Evolutionary conservation across 1,140 invertebrate species (phyloP).

Genomic region (Trichonephila inaurata): DNA sequence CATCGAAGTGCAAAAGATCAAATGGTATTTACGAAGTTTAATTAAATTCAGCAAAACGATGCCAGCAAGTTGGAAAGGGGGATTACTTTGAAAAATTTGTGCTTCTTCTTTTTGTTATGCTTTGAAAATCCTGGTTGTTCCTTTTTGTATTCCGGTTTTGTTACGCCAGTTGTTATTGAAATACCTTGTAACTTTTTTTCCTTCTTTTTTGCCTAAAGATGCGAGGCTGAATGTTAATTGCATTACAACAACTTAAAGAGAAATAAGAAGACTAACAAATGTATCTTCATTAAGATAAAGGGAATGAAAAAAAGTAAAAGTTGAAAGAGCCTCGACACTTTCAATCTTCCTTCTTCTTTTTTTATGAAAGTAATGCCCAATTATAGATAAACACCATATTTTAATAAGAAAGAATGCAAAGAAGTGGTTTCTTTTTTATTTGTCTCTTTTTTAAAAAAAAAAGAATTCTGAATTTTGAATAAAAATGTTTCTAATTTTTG

Average conservation of each 20-base stretch:
- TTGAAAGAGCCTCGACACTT: too few relatives aligned
- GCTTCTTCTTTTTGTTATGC: not conserved
- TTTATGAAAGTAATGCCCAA: too few relatives aligned
- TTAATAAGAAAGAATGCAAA: too few relatives aligned
- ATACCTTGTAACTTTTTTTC: not conserved
- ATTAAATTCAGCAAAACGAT: not conserved
- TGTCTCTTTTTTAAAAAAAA: too few relatives aligned
- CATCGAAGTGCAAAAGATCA: not conserved
- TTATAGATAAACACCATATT: too few relatives aligned
- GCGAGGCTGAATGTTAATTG: not conserved
- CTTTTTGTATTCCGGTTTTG: not conserved
- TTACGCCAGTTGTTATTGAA: not conserved
- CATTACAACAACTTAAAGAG: not conserved
- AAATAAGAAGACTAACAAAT: not conserved
- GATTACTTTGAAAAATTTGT: not conserved
- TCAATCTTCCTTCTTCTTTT: too few relatives aligned
- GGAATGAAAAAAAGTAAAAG: not conserved
- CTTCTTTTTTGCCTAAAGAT: not conserved
- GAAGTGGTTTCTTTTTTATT: too few relatives aligned
- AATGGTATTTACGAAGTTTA: not conserved
- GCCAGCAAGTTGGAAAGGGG: not conserved
- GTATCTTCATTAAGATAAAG: not conserved
- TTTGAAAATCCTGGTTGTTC: not conserved
- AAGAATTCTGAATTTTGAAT: too few relatives aligned
- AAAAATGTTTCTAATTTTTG: too few relatives aligned